Evolutionary conservation across 1,140 invertebrate genomes (phyloP).

Genomic region (Drosophila nigrodunni): DNA sequence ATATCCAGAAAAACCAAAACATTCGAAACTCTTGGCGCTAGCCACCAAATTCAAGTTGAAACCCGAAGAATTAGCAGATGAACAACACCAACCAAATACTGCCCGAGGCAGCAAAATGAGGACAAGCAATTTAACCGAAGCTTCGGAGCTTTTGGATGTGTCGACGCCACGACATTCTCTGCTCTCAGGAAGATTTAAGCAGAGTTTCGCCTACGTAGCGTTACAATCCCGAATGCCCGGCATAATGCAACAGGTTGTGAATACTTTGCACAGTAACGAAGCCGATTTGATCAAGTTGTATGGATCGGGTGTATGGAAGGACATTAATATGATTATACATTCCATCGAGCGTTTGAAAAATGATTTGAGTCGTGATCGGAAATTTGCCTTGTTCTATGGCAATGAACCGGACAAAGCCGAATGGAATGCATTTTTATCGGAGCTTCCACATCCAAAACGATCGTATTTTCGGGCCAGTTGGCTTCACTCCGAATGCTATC

Average conservation of each 20-base stretch:
- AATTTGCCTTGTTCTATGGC: constrained; percentile 53
- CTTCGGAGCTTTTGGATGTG: constrained; percentile 16
- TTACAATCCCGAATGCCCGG: constrained; percentile 57
- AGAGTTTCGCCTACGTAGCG: constrained; percentile 66
- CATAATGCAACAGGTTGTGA: constrained; percentile 55
- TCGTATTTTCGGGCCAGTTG: constrained; percentile 93
- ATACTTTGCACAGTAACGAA: neutral
- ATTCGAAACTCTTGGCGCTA: neutral
- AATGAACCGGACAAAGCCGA: constrained; percentile 59
- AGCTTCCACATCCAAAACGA: constrained; percentile 49
- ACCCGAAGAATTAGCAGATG: neutral
- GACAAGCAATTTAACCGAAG: neutral
- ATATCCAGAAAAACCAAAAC: too few relatives aligned
- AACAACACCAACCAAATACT: neutral
- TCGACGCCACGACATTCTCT: constrained; percentile 62
- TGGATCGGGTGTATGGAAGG: constrained; percentile 44
- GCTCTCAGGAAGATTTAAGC: constrained; percentile 63
- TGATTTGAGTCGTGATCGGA: constrained; percentile 43
- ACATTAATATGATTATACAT: constrained; percentile 37
- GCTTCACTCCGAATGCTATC: constrained; percentile 96
- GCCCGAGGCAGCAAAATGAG: neutral
- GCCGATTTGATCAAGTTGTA: neutral
- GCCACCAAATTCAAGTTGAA: constrained; percentile 8
- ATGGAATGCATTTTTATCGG: constrained; percentile 67
- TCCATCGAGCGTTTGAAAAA: constrained; percentile 36